Evolutionary conservation across 2,797 vertebrate genomes (phyloP).

Genomic region (Alfaro cultratus): DNA sequence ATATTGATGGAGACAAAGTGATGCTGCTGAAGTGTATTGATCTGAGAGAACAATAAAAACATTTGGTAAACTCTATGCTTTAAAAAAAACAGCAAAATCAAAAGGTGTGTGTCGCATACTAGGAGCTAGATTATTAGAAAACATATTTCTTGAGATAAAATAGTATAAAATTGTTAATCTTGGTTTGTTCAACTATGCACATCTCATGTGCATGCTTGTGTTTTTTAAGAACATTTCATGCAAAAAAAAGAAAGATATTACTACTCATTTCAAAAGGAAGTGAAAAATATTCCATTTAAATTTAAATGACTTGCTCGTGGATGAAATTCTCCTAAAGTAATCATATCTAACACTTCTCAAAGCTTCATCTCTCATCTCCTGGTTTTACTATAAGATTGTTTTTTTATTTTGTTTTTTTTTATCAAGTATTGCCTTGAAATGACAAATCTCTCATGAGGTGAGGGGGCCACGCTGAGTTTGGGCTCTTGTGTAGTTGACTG

Average conservation of each 20-base stretch:
- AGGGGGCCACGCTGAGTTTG: constrained; percentile 75
- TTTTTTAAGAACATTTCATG: not conserved
- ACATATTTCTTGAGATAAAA: not conserved
- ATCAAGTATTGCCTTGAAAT: not conserved
- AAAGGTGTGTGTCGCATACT: not conserved
- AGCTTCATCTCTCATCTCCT: constrained; percentile 3
- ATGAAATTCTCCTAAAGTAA: not conserved
- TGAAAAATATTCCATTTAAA: not conserved
- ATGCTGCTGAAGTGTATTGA: constrained; percentile 34
- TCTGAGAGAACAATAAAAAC: constrained; percentile 14
- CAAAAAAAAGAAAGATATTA: not conserved
- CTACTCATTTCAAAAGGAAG: not conserved
- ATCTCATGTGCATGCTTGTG: not conserved
- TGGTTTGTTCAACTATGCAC: not conserved
- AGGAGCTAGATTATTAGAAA: no score
- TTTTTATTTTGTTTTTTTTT: not conserved
- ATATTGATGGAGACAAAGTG: constrained; percentile 42
- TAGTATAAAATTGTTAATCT: not conserved
- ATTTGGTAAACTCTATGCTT: not conserved
- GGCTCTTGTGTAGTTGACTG: constrained; percentile 85
- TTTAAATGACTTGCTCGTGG: not conserved
- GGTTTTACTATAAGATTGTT: not conserved
- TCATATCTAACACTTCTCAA: not conserved
- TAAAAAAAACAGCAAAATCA: not conserved
- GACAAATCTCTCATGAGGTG: constrained; percentile 54